These are phyloP conservation scores for Temnothorax curvispinosus DNA, from an alignment of 1,140 invertebrate species.

Conservation along the genomic window DNA sequence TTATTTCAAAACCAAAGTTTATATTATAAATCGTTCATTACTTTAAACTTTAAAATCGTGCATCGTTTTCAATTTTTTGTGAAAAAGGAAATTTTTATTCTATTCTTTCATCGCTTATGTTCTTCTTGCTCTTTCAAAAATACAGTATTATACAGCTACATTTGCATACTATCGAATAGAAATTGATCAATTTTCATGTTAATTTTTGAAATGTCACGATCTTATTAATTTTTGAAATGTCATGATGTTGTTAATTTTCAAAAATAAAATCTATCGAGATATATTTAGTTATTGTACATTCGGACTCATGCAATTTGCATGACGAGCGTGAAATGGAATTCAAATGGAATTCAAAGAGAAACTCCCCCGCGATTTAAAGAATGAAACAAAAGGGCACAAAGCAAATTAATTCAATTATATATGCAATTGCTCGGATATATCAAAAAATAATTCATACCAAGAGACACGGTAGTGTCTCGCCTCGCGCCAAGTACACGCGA, in stretches of 20 bases:
- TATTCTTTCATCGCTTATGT: neutral
- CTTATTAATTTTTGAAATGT: neutral
- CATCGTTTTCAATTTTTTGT: too few species aligned
- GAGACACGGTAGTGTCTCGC: too few species aligned
- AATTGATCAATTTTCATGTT: constrained; percentile 5
- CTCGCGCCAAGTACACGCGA: too few species aligned
- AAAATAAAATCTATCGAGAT: neutral
- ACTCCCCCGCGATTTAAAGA: constrained; percentile 7
- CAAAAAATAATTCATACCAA: neutral
- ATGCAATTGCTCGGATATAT: neutral
- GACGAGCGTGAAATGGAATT: neutral
- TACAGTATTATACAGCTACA: neutral
- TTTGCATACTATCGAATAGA: neutral
- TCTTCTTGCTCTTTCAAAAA: neutral
- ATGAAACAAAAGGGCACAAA: neutral
- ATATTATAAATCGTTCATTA: too few species aligned
- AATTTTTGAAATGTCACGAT: constrained; percentile 1
- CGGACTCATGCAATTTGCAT: constrained; percentile 19
- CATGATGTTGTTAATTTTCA: neutral
- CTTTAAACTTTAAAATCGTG: too few species aligned
- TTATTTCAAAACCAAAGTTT: too few species aligned
- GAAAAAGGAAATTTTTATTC: too few species aligned
- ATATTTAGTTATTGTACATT: neutral
- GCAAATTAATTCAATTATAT: neutral
- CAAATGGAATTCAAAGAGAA: constrained; percentile 6